phyloP scores from a whole-genome alignment of 2,113 vertebrate genomes.

The Cebidichthys violaceus region DNA sequence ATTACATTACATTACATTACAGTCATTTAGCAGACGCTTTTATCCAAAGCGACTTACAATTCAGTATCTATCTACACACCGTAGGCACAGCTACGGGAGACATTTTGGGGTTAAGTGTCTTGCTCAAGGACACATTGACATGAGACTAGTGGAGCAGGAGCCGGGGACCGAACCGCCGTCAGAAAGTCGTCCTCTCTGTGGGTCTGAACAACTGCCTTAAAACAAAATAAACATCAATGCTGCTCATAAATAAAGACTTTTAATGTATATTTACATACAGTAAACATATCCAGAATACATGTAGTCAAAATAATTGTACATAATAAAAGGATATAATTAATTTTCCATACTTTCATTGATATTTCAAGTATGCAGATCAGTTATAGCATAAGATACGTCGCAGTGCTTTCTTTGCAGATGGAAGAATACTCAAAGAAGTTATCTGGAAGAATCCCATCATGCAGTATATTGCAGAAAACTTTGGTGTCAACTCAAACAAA shows the following conservation, averaged over 20 bases:
- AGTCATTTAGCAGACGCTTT: no score
- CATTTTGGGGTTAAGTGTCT: no score
- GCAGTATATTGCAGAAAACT: constrained; percentile 71
- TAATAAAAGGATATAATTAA: constrained; percentile 47
- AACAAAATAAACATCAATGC: not conserved
- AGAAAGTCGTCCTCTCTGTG: no score
- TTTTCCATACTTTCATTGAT: constrained; percentile 34
- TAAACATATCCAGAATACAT: constrained; percentile 64
- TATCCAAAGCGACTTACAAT: no score
- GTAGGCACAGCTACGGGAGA: no score
- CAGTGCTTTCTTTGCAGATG: constrained; percentile 57
- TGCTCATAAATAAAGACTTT: constrained; percentile 67
- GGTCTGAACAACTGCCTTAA: no score
- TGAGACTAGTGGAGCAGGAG: no score
- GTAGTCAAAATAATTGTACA: constrained; percentile 57
- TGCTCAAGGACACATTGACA: no score
- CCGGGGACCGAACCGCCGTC: no score
- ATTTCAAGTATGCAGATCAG: constrained; percentile 59
- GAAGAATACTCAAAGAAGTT: constrained; percentile 60
- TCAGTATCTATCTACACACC: no score
- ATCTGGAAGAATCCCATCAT: constrained; percentile 72
- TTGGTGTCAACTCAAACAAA: constrained; percentile 48
- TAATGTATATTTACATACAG: constrained; percentile 51
- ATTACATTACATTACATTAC: no score
- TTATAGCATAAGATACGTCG: constrained; percentile 55